Conservation (phyloP, 2,888 invertebrate genomes). For the Heliconius hortense region DNA sequence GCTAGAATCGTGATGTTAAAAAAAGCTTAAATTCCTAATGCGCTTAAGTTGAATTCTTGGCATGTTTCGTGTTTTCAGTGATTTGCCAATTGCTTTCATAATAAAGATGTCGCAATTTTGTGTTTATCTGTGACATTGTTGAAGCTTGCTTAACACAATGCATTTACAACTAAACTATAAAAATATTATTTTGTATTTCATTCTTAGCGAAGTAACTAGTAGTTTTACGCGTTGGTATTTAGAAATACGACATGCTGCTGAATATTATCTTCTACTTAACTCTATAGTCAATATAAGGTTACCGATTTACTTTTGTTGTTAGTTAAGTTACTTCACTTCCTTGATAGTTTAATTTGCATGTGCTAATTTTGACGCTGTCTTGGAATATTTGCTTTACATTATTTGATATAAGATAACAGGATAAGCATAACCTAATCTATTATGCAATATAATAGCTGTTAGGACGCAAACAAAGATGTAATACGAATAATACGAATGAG, state of each 20-base stretch:
- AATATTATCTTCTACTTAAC: not conserved
- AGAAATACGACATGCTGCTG: not conserved
- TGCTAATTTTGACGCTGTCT: slow-evolving; percentile 19
- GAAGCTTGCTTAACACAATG: slow-evolving; percentile 12
- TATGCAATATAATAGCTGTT: not conserved
- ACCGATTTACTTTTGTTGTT: slow-evolving; percentile 23
- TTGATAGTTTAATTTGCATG: slow-evolving; percentile 25
- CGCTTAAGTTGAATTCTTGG: slow-evolving; percentile 27
- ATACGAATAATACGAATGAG: too few relatives aligned
- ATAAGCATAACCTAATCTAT: not conserved
- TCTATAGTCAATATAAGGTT: slow-evolving; percentile 17
- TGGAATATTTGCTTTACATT: not conserved
- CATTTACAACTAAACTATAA: slow-evolving; percentile 21
- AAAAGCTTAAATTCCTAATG: not conserved
- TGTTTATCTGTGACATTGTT: slow-evolving; percentile 22
- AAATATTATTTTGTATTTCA: slow-evolving; percentile 3
- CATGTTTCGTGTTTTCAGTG: slow-evolving; percentile 31
- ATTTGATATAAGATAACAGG: not conserved
- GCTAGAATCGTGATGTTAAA: too few relatives aligned
- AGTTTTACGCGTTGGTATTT: not conserved
- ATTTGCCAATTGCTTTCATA: slow-evolving; percentile 35
- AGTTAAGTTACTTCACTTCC: slow-evolving; percentile 31
- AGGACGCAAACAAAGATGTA: not conserved
- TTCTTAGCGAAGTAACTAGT: not conserved
- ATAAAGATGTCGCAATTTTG: slow-evolving; percentile 23